A percentile compares a stretch with the other conserved stretches of the same genome.
phyloP scores from a whole-genome alignment of 2,797 vertebrate species.

The Thamnophis elegans region DNA sequence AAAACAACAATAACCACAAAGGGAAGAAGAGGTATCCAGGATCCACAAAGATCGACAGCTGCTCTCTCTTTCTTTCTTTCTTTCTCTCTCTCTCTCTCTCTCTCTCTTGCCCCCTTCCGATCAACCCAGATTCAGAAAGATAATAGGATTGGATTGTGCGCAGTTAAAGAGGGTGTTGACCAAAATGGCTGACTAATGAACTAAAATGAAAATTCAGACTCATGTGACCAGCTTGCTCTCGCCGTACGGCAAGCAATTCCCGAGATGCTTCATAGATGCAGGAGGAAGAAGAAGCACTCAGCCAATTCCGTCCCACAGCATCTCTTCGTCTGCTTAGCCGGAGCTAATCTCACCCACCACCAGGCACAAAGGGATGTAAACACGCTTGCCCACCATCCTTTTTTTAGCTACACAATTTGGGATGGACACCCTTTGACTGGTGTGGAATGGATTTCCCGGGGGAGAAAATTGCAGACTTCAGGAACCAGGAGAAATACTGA shows the following conservation, averaged over 20 bases:
- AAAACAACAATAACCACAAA: constrained; percentile 2
- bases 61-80: constrained; percentile 56
- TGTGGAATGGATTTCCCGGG: no score
- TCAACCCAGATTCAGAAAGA: constrained; percentile 63
- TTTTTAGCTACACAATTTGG: background rate
- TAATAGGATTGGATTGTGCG: constrained; percentile 77
- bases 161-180: constrained; percentile 88
- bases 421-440: no score
- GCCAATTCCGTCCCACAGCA: constrained; percentile 46
- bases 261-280: constrained; percentile 73
- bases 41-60: constrained; percentile 61
- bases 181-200: constrained; percentile 97
- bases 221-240: constrained; percentile 90
- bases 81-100: background rate
- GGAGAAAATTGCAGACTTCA: no score
- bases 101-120: constrained; percentile 45
- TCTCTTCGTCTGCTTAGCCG: constrained; percentile 58
- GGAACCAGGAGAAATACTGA: no score
- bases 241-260: constrained; percentile 74
- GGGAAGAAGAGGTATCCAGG: constrained; percentile 35
- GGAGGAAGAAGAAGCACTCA: constrained; percentile 59
- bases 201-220: constrained; percentile 78
- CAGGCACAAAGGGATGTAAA: background rate
- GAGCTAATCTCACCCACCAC: constrained; percentile 41
- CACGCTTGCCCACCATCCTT: background rate